Evolutionary conservation across 2,797 vertebrate genomes (phyloP).

Genomic region (Danio jaintianensis): DNA sequence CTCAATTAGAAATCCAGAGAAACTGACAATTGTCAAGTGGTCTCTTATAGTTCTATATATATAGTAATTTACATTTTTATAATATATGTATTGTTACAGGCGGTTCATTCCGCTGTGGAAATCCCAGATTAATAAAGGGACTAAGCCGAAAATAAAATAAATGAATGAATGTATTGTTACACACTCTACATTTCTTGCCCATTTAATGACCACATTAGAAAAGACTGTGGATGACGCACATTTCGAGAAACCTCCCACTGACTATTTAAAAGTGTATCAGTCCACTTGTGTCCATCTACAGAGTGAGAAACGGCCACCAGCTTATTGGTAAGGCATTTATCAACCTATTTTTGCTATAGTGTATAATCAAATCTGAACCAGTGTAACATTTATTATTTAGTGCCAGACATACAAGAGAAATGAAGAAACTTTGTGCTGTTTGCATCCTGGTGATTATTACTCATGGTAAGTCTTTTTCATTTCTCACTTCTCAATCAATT

Average conservation of each 20-base stretch:
- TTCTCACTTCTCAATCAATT: not conserved
- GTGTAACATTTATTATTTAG: not conserved
- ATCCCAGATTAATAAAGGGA: too few species aligned
- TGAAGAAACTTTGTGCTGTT: conserved; percentile 16
- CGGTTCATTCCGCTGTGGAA: too few species aligned
- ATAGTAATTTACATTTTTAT: too few species aligned
- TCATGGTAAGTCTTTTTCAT: conserved; percentile 1
- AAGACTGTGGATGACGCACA: not conserved
- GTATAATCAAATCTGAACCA: not conserved
- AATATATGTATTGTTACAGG: too few species aligned
- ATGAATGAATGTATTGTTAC: too few species aligned
- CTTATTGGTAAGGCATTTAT: not conserved
- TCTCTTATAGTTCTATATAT: too few species aligned
- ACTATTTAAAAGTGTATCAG: not conserved
- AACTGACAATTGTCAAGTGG: too few species aligned
- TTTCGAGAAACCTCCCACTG: not conserved
- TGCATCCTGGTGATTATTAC: conserved; percentile 28
- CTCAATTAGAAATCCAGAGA: too few species aligned
- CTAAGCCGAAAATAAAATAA: too few species aligned
- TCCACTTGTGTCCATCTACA: not conserved
- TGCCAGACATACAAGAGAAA: conserved; percentile 4
- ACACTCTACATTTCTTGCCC: not conserved
- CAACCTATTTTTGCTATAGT: not conserved
- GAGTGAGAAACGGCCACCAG: not conserved
- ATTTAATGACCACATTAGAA: not conserved